Evolutionary conservation across 2,888 invertebrate species (phyloP), one percentile per base, ranked within the genome.

Genomic region (Drosophila testacea): DNA sequence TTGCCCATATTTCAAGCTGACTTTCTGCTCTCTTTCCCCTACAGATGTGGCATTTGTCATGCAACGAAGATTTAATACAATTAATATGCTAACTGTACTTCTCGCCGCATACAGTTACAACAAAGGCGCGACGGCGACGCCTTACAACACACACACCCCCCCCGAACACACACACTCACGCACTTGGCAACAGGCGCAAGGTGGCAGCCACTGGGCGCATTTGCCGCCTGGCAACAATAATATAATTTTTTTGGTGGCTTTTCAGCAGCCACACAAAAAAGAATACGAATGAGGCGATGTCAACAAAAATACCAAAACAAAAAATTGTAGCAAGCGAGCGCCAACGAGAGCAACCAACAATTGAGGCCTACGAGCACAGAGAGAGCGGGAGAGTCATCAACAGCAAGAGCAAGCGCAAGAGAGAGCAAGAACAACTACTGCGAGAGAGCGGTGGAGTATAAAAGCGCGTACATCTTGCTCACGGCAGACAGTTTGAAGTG

Each of bases 231-330:
- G 63, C 78, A 70, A 71, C 82, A 65, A 50, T 16, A 64, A 46
- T 10, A 44, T 10, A 39, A 52, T 57, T 65, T 73, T 81, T 78
- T 75, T 68, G 64, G 52, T 47, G 55, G 74, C 72, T 16, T 48
- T 48, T 48, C 48, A 32, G 10, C 32, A 34, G 48, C 30, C 30
- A 59, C 11, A 13, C 34, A 63, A 64, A 64, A 62, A 69, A 65
- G 62, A 62, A 74, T 74, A 75, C 90, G 91, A 91, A 91, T 83
- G 88, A 91, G 85, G 65, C 86, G 91, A 91, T 91, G 91, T 91
- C 91, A 91, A 91, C 91, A 91, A 91, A 91, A 91, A 79, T 85
- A 74, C 77, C 79, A 88, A 91, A 91, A 91, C 83, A 88, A 86
- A 79, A 88, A 83, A 79, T 47, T 60, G 30, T 7, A 51, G 27